A percentile compares a stretch with the other conserved stretches of the same genome.
Evolutionary conservation across 2,113 vertebrate genomes (phyloP).

Genomic region (Elephas maximus): DNA sequence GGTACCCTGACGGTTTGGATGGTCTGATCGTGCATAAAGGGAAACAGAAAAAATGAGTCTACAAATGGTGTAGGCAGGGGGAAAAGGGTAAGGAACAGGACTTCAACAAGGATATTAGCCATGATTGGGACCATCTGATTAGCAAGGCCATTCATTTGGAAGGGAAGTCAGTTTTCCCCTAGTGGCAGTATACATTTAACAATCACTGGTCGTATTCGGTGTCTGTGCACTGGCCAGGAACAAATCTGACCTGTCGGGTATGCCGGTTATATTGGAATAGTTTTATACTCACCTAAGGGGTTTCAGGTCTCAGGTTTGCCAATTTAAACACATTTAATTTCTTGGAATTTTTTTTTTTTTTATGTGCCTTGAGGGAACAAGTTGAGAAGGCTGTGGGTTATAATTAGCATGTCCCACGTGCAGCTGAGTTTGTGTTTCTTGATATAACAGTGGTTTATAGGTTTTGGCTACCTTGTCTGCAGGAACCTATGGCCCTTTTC

Average conservation of each 20-base stretch:
- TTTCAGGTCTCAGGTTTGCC: slow-evolving; percentile 54
- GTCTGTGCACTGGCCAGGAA: background rate
- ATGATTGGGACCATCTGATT: background rate
- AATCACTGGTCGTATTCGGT: background rate
- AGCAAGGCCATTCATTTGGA: background rate
- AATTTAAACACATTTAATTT: slow-evolving; percentile 73
- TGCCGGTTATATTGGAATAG: background rate
- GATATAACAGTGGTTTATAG: slow-evolving; percentile 53
- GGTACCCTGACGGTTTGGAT: background rate
- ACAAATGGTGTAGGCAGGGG: background rate
- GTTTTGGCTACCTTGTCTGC: slow-evolving; percentile 55
- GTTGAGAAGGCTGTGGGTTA: slow-evolving; percentile 45
- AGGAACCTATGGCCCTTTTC: slow-evolving; percentile 47
- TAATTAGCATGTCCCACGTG: slow-evolving; percentile 66
- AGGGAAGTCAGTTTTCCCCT: slow-evolving; percentile 41
- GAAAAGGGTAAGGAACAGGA: background rate
- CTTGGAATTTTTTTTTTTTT: slow-evolving; percentile 73
- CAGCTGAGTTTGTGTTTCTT: slow-evolving; percentile 77
- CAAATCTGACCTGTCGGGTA: background rate
- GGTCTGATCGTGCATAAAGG: background rate
- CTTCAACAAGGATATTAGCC: background rate
- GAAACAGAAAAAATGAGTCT: background rate
- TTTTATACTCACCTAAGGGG: slow-evolving; percentile 38
- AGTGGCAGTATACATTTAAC: slow-evolving; percentile 1
- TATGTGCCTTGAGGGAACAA: slow-evolving; percentile 60